Evolutionary conservation across 2,888 invertebrate species (phyloP).

Genomic region (Tachina lurida): DNA sequence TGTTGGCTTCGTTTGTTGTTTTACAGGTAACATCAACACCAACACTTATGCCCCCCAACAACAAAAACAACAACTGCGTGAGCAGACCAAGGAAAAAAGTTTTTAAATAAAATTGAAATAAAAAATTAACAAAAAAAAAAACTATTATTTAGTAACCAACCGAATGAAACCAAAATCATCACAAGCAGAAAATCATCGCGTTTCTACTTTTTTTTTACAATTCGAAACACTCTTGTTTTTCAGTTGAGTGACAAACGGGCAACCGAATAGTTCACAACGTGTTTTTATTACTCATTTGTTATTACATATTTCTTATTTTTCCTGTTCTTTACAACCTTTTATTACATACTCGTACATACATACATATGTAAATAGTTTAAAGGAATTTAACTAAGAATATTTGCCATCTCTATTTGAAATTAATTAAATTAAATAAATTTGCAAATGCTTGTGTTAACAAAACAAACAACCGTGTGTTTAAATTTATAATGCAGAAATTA

Average conservation of each 20-base stretch:
- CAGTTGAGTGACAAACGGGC: conserved; percentile 80
- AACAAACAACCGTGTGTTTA: conserved; percentile 2
- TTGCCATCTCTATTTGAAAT: background rate
- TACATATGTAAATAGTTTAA: background rate
- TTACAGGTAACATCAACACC: conserved; percentile 52
- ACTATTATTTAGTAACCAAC: conserved; percentile 55
- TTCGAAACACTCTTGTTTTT: conserved; percentile 72
- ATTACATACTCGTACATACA: background rate
- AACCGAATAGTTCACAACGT: conserved; percentile 75
- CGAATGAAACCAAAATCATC: conserved; percentile 64
- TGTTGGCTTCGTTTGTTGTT: conserved; percentile 35
- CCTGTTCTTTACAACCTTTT: background rate
- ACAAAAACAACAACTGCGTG: conserved; percentile 57
- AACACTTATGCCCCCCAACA: too few relatives aligned
- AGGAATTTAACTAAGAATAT: background rate
- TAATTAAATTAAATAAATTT: conserved; percentile 37
- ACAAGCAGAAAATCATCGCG: conserved; percentile 68
- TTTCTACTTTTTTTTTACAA: conserved; percentile 64
- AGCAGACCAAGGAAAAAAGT: conserved; percentile 32
- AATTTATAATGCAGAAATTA: background rate
- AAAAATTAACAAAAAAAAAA: background rate
- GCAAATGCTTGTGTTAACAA: background rate
- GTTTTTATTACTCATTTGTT: conserved; percentile 30
- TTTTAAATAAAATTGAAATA: conserved; percentile 25
- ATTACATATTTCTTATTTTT: background rate